phyloP scores from a whole-genome alignment of 2,113 vertebrate genomes.

The Nycticebus coucang region DNA sequence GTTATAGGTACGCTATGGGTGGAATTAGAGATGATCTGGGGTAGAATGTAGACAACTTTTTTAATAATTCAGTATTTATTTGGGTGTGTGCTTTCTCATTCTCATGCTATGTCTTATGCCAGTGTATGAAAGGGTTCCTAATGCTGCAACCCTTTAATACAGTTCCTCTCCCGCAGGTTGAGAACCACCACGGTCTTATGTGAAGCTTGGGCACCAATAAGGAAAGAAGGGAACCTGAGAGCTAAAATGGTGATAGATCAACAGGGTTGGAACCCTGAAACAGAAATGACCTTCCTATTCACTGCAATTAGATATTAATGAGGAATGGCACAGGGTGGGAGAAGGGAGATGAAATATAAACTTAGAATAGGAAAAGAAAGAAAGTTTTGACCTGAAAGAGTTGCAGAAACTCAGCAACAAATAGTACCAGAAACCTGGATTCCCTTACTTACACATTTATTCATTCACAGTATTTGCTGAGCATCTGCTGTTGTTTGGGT shows the following conservation, averaged over 20 bases:
- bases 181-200: background rate
- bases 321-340: background rate
- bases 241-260: background rate
- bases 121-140: too few relatives aligned
- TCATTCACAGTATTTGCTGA: background rate
- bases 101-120: background rate
- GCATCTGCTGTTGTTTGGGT: too few relatives aligned
- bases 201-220: background rate
- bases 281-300: background rate
- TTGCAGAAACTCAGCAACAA: background rate
- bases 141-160: too few relatives aligned
- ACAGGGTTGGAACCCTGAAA: background rate
- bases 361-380: background rate
- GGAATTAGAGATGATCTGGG: background rate
- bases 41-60: background rate
- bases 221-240: background rate
- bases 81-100: background rate
- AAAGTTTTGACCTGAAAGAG: background rate
- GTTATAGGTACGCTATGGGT: background rate
- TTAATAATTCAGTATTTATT: background rate
- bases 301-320: background rate
- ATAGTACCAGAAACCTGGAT: background rate
- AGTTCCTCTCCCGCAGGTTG: too few relatives aligned
- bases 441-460: background rate
- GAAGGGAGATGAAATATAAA: background rate